phyloP scores from a whole-genome alignment of 2,888 invertebrate species.

The Cephus pulcher region DNA sequence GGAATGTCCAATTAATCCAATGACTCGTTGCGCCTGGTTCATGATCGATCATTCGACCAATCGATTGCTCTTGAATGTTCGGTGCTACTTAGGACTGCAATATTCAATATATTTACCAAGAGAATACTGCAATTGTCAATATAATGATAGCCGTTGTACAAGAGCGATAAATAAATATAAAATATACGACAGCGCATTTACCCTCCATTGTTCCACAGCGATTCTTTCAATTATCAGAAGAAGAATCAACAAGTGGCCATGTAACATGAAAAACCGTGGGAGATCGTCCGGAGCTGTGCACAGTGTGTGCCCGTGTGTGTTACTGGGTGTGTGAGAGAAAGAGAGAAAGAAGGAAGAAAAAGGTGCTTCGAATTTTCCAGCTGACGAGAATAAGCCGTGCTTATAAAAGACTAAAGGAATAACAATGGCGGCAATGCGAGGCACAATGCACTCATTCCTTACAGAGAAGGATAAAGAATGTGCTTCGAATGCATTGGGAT shows the following conservation, averaged over 20 bases:
- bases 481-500: not conserved
- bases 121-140: not conserved
- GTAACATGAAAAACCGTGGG: not conserved
- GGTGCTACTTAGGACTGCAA: not conserved
- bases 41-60: slow-evolving; percentile 4
- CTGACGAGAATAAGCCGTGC: not conserved
- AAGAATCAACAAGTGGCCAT: not conserved
- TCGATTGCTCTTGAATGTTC: not conserved
- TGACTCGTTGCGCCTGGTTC: slow-evolving; percentile 13
- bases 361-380: not conserved
- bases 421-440: not conserved
- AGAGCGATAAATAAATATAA: not conserved
- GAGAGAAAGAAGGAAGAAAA: not conserved
- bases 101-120: not conserved
- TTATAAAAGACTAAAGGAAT: not conserved
- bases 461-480: not conserved
- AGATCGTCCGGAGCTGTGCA: not conserved
- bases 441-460: not conserved
- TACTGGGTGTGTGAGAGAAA: not conserved
- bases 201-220: not conserved
- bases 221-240: not conserved
- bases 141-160: not conserved
- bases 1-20: slow-evolving; percentile 29
- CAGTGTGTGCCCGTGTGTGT: not conserved
- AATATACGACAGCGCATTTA: not conserved